A percentile compares a stretch with the other conserved stretches of the same genome.
These are phyloP conservation scores for Myzus persicae DNA, from an alignment of 1,140 invertebrate genomes.

Conservation along the genomic window DNA sequence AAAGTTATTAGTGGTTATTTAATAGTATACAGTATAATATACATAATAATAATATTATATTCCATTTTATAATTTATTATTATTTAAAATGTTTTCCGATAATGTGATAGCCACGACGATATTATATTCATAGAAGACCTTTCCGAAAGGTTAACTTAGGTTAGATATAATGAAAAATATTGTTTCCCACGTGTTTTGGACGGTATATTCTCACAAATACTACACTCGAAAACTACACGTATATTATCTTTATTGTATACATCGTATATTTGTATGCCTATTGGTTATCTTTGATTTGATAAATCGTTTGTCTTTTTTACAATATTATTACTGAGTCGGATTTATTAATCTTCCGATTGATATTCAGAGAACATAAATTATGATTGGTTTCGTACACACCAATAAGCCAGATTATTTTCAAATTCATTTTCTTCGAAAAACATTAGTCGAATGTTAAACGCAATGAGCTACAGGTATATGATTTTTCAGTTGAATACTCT, in stretches of 20 bases:
- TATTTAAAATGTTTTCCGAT: neutral
- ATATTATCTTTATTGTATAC: neutral
- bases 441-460: neutral
- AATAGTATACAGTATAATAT: neutral
- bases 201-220: neutral
- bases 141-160: neutral
- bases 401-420: neutral
- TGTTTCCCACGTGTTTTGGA: neutral
- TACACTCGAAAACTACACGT: neutral
- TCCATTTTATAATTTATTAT: neutral
- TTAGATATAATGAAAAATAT: neutral
- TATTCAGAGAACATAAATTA: neutral
- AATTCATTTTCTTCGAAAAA: neutral
- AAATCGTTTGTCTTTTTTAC: neutral
- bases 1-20: neutral
- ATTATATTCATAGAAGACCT: neutral
- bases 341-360: neutral
- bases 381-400: no score
- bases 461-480: neutral
- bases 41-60: neutral
- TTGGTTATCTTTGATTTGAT: conserved; percentile 12
- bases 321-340: neutral
- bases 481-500: neutral
- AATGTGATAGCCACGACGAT: neutral
- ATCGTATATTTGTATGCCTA: neutral